Evolutionary conservation across 2,113 vertebrate species (phyloP).

Genomic region (Sinocyclocheilus maitianheensis): DNA sequence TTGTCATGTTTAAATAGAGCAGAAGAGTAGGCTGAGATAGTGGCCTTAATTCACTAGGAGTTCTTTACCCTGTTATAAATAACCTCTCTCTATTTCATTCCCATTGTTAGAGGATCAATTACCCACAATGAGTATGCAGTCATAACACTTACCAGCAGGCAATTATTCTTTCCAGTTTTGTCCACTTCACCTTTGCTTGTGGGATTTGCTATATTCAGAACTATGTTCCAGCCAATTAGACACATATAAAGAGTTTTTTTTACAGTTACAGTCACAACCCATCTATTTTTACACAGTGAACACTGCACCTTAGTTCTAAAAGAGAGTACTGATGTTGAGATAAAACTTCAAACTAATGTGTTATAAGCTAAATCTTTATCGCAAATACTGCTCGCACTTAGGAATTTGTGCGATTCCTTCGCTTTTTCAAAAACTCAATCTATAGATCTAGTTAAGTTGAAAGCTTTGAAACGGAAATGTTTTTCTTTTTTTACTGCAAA

Average conservation of each 20-base stretch:
- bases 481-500: not conserved
- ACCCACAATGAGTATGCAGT: constrained; percentile 62
- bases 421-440: no score
- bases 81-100: constrained; percentile 52
- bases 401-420: not conserved
- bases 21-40: constrained; percentile 12
- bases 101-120: constrained; percentile 60
- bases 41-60: constrained; percentile 6
- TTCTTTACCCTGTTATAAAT: constrained; percentile 58
- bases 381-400: not conserved
- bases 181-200: constrained; percentile 23
- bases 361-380: not conserved
- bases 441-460: not conserved
- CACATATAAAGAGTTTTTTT: not conserved
- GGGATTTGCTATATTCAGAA: constrained; percentile 47
- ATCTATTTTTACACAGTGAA: not conserved
- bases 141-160: constrained; percentile 50
- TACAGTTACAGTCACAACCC: not conserved
- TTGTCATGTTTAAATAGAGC: not conserved
- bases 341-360: not conserved
- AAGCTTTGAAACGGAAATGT: not conserved
- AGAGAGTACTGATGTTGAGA: not conserved
- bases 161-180: constrained; percentile 40
- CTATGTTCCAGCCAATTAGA: constrained; percentile 50
- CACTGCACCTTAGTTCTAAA: not conserved